phyloP scores from a whole-genome alignment of 2,888 invertebrate genomes.

The Anaspis maculata region DNA sequence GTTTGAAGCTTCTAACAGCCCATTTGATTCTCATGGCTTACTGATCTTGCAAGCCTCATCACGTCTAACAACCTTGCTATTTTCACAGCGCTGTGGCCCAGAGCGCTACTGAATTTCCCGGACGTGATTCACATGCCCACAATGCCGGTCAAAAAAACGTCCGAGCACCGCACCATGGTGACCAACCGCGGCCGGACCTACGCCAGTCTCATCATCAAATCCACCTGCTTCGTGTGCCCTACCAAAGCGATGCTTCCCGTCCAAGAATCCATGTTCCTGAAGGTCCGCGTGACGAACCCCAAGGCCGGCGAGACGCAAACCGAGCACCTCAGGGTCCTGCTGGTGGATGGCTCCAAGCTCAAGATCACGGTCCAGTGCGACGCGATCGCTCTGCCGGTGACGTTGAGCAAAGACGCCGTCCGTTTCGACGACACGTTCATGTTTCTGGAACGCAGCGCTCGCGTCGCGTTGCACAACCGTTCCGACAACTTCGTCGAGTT shows the following conservation, averaged over 20 bases:
- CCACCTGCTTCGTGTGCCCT: constrained; percentile 44
- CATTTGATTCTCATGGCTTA: too few species aligned
- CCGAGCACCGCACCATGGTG: constrained; percentile 45
- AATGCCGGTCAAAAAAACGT: constrained; percentile 47
- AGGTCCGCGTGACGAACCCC: constrained; percentile 46
- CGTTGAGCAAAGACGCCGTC: constrained; percentile 45
- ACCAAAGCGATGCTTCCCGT: constrained; percentile 45
- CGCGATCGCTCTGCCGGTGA: constrained; percentile 44
- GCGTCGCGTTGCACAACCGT: constrained; percentile 48
- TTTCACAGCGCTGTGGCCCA: constrained; percentile 46
- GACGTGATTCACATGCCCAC: constrained; percentile 47
- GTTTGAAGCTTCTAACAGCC: too few species aligned
- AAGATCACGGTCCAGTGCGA: constrained; percentile 41
- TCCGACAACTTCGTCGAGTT: constrained; percentile 48
- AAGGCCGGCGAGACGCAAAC: constrained; percentile 31
- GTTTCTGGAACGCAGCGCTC: constrained; percentile 47
- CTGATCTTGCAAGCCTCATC: constrained; percentile 4
- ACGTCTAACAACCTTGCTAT: constrained; percentile 1
- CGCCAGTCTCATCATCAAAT: constrained; percentile 43
- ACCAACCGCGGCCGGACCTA: constrained; percentile 48
- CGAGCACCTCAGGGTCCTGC: constrained; percentile 30
- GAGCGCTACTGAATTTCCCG: constrained; percentile 52
- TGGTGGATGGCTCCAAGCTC: constrained; percentile 47
- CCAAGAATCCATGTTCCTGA: constrained; percentile 44
- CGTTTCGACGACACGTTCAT: constrained; percentile 52